These are phyloP conservation scores for Nematostella vectensis DNA, from an alignment of 92 coral and sea anemone species.

Conservation along the genomic window DNA sequence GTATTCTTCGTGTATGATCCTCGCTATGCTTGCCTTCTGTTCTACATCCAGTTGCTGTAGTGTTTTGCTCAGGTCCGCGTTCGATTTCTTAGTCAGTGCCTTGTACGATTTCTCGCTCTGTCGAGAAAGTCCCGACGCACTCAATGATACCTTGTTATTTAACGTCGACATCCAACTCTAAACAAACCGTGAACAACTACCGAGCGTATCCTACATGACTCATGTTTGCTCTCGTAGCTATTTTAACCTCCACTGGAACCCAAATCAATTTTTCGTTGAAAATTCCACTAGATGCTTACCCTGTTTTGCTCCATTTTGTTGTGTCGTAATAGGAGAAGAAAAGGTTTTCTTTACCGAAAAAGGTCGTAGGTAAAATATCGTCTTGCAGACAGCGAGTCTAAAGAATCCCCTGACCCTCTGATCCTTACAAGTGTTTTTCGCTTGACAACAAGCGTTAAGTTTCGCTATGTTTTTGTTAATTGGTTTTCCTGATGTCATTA, in stretches of 20 bases:
- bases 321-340: not conserved
- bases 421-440: not conserved
- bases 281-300: too few relatives aligned
- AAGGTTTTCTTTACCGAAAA: not conserved
- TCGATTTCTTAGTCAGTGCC: conserved; percentile 38
- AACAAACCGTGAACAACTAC: too few relatives aligned
- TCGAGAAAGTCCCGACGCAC: conserved; percentile 42
- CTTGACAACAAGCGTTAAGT: not conserved
- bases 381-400: too few relatives aligned
- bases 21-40: conserved; percentile 52
- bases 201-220: too few relatives aligned
- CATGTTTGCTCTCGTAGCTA: too few relatives aligned
- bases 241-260: not conserved
- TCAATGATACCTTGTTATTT: conserved; percentile 1
- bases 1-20: conserved; percentile 53
- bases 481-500: not conserved
- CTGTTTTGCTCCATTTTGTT: too few relatives aligned
- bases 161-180: not conserved
- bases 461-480: not conserved
- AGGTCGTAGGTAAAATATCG: not conserved
- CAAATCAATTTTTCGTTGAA: too few relatives aligned
- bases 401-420: not conserved
- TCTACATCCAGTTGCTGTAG: conserved; percentile 50
- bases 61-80: conserved; percentile 56
- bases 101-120: conserved; percentile 50